Conservation (phyloP, 2,113 vertebrate genomes). For the rat (Rattus norvegicus) region DNA sequence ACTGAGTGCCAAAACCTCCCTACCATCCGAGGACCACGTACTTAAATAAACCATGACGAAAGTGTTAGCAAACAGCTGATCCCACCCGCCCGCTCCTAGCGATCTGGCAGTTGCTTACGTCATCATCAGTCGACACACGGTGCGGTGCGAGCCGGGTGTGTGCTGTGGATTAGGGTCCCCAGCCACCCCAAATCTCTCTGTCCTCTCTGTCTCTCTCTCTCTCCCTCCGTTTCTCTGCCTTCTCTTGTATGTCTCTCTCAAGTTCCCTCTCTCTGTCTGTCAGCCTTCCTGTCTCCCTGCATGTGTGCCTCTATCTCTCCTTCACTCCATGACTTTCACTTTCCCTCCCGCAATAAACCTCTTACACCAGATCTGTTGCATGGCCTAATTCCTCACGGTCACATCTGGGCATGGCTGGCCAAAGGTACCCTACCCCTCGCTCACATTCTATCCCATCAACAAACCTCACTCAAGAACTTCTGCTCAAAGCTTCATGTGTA, state of each 20-base stretch:
- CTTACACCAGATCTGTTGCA: not conserved
- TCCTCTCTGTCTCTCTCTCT: not conserved
- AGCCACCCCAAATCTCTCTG: not conserved
- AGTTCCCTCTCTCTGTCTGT: not conserved
- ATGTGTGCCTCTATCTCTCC: not conserved
- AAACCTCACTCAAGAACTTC: not conserved
- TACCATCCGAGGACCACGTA: not conserved
- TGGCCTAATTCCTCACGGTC: not conserved
- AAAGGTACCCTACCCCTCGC: not conserved
- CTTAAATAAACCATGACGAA: not conserved
- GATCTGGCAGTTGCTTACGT: not conserved
- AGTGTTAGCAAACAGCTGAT: not conserved
- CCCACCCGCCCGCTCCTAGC: not conserved
- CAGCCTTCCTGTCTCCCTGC: not conserved
- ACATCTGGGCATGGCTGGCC: not conserved
- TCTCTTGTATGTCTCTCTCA: not conserved
- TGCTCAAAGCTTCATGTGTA: not conserved
- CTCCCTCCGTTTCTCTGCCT: not conserved
- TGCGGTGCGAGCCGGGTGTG: not conserved
- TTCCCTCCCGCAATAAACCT: not conserved
- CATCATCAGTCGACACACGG: not conserved
- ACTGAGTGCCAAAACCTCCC: not conserved
- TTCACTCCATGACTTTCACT: not conserved
- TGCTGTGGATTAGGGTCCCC: not conserved
- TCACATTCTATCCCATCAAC: not conserved